phyloP scores from a whole-genome alignment of 2,113 vertebrate species.

The Myiopsitta monachus region DNA sequence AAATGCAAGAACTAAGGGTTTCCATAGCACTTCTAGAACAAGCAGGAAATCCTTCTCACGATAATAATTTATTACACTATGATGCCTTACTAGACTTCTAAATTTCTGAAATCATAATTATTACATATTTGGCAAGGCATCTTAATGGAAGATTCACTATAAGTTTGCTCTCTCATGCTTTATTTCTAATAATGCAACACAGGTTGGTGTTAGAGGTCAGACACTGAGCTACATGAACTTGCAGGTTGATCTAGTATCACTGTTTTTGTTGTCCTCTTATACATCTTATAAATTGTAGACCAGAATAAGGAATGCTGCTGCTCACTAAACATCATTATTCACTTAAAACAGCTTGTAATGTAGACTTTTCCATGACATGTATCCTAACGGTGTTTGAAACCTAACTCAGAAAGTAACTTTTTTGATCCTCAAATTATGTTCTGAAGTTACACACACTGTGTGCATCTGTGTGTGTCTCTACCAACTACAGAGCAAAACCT shows the following conservation, averaged over 20 bases:
- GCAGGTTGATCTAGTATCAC: background rate
- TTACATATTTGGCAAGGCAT: background rate
- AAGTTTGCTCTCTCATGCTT: background rate
- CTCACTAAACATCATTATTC: background rate
- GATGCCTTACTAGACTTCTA: background rate
- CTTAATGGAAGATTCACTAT: background rate
- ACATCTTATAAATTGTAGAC: background rate
- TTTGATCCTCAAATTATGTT: background rate
- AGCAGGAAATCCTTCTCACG: background rate
- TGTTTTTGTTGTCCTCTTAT: background rate
- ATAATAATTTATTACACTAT: background rate
- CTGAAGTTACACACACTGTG: rapidly evolving
- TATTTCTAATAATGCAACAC: background rate
- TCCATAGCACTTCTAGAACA: background rate
- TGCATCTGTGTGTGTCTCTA: background rate
- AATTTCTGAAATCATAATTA: background rate
- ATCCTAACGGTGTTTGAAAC: background rate
- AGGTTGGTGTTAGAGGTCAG: background rate
- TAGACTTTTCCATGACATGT: background rate
- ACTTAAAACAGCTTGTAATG: background rate
- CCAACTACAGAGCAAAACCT: background rate
- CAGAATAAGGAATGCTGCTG: background rate
- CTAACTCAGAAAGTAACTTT: background rate
- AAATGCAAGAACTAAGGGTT: background rate
- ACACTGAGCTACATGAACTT: background rate